Percentiles rank a stretch among this genome's conserved stretches.
These are phyloP conservation scores for Porites divaricata DNA, from an alignment of 92 coral and sea anemone species.

Conservation along the genomic window DNA sequence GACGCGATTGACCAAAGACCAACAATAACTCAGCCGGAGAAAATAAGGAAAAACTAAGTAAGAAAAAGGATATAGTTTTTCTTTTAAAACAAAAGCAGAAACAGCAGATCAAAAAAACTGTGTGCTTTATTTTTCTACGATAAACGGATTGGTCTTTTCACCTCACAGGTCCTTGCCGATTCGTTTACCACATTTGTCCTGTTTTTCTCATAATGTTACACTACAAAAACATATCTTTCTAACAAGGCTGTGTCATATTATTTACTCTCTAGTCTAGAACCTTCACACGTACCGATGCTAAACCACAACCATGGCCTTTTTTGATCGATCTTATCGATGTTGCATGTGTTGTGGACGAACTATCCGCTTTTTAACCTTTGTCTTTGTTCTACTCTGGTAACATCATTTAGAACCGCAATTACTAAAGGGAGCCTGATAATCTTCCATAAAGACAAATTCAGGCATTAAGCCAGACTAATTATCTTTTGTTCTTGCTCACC, in stretches of 20 bases:
- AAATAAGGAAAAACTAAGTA: no score
- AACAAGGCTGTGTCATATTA: conserved; percentile 21
- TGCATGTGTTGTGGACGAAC: no score
- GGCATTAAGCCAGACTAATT: conserved; percentile 8
- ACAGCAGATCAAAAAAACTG: background rate
- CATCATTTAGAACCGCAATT: conserved; percentile 1
- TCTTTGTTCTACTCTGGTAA: background rate
- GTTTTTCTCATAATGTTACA: conserved; percentile 8
- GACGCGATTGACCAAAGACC: no score
- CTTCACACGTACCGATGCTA: background rate
- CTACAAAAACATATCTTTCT: background rate
- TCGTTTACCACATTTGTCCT: conserved; percentile 14
- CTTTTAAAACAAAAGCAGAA: background rate
- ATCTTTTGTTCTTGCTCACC: conserved; percentile 28
- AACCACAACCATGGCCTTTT: background rate
- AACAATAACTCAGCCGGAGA: no score
- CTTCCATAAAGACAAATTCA: background rate
- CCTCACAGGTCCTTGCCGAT: conserved; percentile 19
- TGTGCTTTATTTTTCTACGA: conserved; percentile 28
- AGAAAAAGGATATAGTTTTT: no score
- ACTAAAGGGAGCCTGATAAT: background rate
- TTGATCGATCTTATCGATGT: background rate
- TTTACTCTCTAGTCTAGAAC: conserved; percentile 4
- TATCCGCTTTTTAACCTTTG: background rate
- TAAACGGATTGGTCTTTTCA: background rate